phyloP scores from a whole-genome alignment of 64 coral and sea anemone species.

The Astreopora myriophthalma region DNA sequence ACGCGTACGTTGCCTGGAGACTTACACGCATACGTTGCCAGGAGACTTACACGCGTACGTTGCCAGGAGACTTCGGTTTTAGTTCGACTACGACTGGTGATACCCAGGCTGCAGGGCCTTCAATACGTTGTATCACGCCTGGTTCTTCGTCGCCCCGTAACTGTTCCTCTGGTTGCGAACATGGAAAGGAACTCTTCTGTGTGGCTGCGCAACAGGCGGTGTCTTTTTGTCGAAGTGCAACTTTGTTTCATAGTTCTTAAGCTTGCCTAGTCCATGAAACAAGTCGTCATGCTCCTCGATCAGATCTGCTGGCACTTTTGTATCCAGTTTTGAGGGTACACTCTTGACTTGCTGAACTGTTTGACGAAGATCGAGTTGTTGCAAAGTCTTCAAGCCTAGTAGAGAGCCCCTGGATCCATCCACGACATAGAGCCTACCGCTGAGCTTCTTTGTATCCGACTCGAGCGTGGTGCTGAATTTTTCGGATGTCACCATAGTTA shows the following conservation, averaged over 20 bases:
- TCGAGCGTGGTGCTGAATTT: slow-evolving; percentile 1
- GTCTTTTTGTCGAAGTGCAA: too few species aligned
- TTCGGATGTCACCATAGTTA: too few species aligned
- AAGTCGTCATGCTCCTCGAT: slow-evolving; percentile 5
- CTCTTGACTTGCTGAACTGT: slow-evolving; percentile 33
- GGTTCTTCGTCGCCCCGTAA: slow-evolving; percentile 14
- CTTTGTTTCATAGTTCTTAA: too few species aligned
- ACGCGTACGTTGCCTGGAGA: too few species aligned
- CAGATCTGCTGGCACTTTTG: neutral
- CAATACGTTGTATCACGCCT: slow-evolving; percentile 27
- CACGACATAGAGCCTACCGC: slow-evolving; percentile 36
- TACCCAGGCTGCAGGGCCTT: slow-evolving; percentile 53
- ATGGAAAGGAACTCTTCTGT: slow-evolving; percentile 47
- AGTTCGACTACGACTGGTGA: too few species aligned
- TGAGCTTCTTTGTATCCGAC: slow-evolving; percentile 20
- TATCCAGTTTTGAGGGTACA: neutral
- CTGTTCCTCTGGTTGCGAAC: slow-evolving; percentile 56
- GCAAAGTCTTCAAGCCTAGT: slow-evolving; percentile 55
- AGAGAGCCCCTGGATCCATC: slow-evolving; percentile 49
- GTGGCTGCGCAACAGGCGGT: too few species aligned
- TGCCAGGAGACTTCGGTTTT: too few species aligned
- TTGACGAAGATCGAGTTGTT: slow-evolving; percentile 43
- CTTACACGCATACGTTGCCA: too few species aligned
- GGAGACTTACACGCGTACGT: too few species aligned
- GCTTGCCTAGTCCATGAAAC: too few species aligned